phyloP scores from a whole-genome alignment of 2,797 vertebrate species.

The Danionella dracula region DNA sequence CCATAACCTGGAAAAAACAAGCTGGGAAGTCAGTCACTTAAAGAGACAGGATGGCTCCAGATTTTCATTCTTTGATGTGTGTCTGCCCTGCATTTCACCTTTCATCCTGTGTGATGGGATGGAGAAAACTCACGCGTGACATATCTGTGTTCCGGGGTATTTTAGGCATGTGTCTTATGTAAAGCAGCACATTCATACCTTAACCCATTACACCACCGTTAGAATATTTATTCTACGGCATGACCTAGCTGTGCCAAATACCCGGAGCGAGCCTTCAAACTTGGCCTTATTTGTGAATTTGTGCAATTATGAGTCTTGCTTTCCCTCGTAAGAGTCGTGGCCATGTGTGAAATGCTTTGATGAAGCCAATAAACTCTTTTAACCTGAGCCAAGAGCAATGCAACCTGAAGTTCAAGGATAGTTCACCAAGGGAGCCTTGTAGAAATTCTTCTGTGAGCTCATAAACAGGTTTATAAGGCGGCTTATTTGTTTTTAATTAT shows the following conservation, averaged over 20 bases:
- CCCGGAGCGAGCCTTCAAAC: slow-evolving; percentile 2
- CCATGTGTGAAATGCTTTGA: slow-evolving; percentile 41
- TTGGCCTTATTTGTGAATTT: slow-evolving; percentile 30
- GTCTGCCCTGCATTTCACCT: slow-evolving; percentile 59
- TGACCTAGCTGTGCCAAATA: slow-evolving; percentile 9
- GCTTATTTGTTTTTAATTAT: not conserved
- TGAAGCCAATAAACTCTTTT: slow-evolving; percentile 26
- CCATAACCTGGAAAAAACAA: slow-evolving; percentile 50
- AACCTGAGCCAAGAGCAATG: slow-evolving; percentile 29
- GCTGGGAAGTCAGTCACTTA: slow-evolving; percentile 40
- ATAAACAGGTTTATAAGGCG: not conserved
- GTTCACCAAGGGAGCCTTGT: slow-evolving; percentile 30
- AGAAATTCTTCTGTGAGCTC: not conserved
- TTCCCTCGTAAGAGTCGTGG: slow-evolving; percentile 27
- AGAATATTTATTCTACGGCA: slow-evolving; percentile 11
- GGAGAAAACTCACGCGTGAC: slow-evolving; percentile 21
- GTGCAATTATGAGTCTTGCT: slow-evolving; percentile 7
- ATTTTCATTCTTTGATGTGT: slow-evolving; percentile 46
- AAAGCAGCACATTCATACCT: slow-evolving; percentile 16
- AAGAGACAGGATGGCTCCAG: slow-evolving; percentile 59
- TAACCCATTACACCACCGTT: slow-evolving; percentile 17
- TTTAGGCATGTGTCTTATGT: slow-evolving; percentile 45
- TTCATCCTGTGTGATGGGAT: slow-evolving; percentile 33
- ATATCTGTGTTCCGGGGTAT: slow-evolving; percentile 12
- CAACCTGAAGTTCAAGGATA: slow-evolving; percentile 66